Base-by-base conservation (phyloP, 1,140 invertebrate species). In the Drosophila sp. region DNA sequence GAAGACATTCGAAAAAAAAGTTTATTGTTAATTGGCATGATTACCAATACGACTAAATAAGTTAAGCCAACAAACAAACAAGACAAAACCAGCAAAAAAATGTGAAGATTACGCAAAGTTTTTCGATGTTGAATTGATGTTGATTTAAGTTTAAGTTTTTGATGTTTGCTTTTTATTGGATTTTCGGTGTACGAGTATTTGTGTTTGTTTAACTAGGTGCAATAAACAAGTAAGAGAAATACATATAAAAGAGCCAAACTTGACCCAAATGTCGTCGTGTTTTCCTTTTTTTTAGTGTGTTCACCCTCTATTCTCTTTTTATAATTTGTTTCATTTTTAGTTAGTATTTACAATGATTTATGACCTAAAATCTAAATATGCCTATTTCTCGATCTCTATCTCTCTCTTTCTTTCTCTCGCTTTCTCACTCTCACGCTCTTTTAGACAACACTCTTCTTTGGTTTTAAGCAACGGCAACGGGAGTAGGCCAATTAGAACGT, bases 81-180 rank as follows among this genome's bases (percentile, higher is more conserved):
- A 33, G 56, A 44, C 58, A 30, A 44, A 67, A 35, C 64, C 60
- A 60, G 17, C 32, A 23, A 47, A 64, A 11, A 72, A 79, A 83
- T 82, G 60, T 23, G 23, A 68, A 67, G 73, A 89, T 87, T 87
- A 80, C 79, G 83, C 85, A 89, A 87, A 86, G 79, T 76, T 81
- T 68, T 76, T 79, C 78, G 79, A 78, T 82, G 81, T 87, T 86
- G 86, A 87, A 78, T 67, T 85, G 83, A 76, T 83, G 83, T 86
- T 85, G 83, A 85, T 66, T 87, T 78, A 68, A 78, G 77, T 63
- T 64, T 25, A 27, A 50, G 44, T 50, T 61, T 61, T 58, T 66
- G 30, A 72, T 82, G 60, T 82, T 72, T 70, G 76, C 69, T 66
- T 77, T 50, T 76, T 66, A 79, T 73, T 68, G 64, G 68, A 73